A percentile compares a stretch with the other conserved stretches of the same genome.
These are phyloP conservation scores for Thermophis baileyi DNA, from an alignment of 2,113 vertebrate genomes.

Conservation along the genomic window DNA sequence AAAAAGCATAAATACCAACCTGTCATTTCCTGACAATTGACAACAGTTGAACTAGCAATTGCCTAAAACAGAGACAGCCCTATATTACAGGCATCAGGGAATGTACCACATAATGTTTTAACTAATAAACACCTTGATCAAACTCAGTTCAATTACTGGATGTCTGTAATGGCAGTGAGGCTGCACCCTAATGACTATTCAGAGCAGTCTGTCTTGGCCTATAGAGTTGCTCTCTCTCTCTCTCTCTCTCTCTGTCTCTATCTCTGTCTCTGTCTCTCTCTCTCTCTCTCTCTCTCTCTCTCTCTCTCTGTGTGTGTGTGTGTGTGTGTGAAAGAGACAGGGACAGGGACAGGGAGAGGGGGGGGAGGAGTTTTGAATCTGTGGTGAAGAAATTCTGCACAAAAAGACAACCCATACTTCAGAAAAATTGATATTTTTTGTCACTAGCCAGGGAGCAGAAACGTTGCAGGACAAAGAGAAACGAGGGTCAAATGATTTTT, in stretches of 20 bases:
- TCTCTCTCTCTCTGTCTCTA: too few species aligned
- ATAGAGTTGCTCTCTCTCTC: background rate
- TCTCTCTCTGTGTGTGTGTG: background rate
- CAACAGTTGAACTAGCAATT: conserved; percentile 40
- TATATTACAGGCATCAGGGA: background rate
- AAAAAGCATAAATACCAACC: conserved; percentile 11
- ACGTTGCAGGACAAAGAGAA: background rate
- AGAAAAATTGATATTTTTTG: conserved; percentile 41
- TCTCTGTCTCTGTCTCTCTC: too few species aligned
- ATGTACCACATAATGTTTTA: conserved; percentile 1
- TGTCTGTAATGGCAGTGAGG: background rate
- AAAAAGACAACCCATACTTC: background rate
- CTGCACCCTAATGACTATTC: conserved; percentile 16
- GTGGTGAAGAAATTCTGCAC: conserved; percentile 26
- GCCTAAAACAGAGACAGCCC: background rate
- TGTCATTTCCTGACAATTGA: conserved; percentile 36
- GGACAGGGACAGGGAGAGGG: background rate
- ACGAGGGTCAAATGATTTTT: conserved; percentile 18
- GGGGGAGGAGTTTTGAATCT: background rate
- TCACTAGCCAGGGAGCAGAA: conserved; percentile 43
- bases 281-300: too few species aligned
- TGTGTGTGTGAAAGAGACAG: background rate
- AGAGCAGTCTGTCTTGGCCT: conserved; percentile 16
- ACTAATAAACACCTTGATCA: conserved; percentile 20
- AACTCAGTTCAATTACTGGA: conserved; percentile 16